phyloP scores from a whole-genome alignment of 2,113 vertebrate genomes.

The Cepphus grylle region DNA sequence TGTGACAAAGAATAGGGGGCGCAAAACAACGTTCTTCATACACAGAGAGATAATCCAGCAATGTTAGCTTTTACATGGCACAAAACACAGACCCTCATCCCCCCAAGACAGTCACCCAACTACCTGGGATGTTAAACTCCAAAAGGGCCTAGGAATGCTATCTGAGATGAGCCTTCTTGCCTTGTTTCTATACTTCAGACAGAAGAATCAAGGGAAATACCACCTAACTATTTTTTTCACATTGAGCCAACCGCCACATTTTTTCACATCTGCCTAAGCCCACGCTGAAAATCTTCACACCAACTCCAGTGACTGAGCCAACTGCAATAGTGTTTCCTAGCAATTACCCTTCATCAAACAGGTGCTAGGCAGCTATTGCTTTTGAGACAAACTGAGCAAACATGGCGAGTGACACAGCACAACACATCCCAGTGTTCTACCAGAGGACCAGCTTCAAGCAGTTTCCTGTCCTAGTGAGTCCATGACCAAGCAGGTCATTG shows the following conservation, averaged over 20 bases:
- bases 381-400: not conserved
- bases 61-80: not conserved
- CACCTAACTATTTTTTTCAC: not conserved
- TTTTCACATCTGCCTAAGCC: not conserved
- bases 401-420: fast-evolving
- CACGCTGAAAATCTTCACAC: not conserved
- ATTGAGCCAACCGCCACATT: not conserved
- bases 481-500: not conserved
- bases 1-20: not conserved
- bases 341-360: not conserved
- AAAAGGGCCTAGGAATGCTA: not conserved
- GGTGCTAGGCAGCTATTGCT: not conserved
- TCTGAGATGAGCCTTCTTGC: not conserved
- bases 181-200: not conserved
- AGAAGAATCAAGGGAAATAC: not conserved
- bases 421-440: not conserved
- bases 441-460: not conserved
- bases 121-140: not conserved
- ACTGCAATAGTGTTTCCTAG: fast-evolving
- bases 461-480: not conserved
- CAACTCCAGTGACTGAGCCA: not conserved
- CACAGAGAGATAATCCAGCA: not conserved
- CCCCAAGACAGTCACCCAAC: not conserved
- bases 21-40: not conserved
- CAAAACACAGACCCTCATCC: not conserved